Conservation (phyloP, 2,113 vertebrate species). For the Dromaius novaehollandiae region DNA sequence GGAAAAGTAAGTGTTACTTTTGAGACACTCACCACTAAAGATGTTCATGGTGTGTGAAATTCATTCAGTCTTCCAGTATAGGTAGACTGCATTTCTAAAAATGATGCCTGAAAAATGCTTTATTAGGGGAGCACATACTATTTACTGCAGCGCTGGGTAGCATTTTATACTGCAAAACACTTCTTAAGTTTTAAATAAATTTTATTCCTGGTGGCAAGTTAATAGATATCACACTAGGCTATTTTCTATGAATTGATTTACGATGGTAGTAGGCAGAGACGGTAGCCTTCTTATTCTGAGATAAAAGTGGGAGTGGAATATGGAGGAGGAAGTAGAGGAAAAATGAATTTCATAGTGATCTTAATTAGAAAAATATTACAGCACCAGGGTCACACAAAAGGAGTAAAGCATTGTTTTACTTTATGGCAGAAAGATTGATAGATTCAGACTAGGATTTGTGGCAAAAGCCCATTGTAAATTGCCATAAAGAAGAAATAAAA, state of each 20-base stretch:
- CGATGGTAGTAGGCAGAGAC: slow-evolving; percentile 53
- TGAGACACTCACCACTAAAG: slow-evolving; percentile 29
- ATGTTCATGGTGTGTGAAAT: slow-evolving; percentile 53
- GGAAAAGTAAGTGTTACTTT: slow-evolving; percentile 64
- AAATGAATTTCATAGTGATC: slow-evolving; percentile 61
- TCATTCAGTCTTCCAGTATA: slow-evolving; percentile 20
- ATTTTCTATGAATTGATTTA: slow-evolving; percentile 73
- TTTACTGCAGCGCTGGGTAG: slow-evolving; percentile 57
- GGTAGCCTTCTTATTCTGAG: slow-evolving; percentile 50
- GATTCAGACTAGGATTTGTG: slow-evolving; percentile 6
- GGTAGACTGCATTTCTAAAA: slow-evolving; percentile 57
- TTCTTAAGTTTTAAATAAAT: slow-evolving; percentile 73
- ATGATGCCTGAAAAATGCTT: slow-evolving; percentile 25
- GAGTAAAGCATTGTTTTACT: slow-evolving; percentile 15
- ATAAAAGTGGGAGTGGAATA: slow-evolving; percentile 56
- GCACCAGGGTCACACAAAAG: background rate
- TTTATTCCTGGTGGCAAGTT: slow-evolving; percentile 71
- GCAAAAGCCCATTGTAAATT: background rate
- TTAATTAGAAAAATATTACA: slow-evolving; percentile 72
- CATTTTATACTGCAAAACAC: slow-evolving; percentile 44
- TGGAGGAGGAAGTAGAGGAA: slow-evolving; percentile 41
- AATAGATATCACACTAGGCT: slow-evolving; percentile 67
- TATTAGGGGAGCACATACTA: slow-evolving; percentile 35
- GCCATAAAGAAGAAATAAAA: background rate
- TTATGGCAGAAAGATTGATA: slow-evolving; percentile 22